Percentiles rank a stretch among this genome's conserved stretches.
Evolutionary conservation across 2,888 invertebrate species (phyloP).

Genomic region (Ectemnius cavifrons): DNA sequence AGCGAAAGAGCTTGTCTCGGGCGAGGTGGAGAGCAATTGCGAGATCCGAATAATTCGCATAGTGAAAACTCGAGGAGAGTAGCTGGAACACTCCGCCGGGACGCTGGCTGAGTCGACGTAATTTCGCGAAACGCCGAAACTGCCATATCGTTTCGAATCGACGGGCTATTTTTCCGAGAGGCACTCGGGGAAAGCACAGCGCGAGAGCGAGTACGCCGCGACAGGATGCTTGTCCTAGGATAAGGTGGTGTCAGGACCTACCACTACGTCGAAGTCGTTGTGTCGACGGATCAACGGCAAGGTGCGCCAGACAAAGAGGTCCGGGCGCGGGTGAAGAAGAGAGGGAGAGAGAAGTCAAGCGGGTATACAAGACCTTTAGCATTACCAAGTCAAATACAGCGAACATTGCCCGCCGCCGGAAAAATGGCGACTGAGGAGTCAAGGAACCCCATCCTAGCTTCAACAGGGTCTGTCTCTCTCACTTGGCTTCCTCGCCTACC

Average conservation of each 20-base stretch:
- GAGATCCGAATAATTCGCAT: constrained; percentile 26
- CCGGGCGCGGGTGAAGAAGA: constrained; percentile 34
- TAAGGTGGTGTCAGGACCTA: constrained; percentile 67
- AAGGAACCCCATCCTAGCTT: constrained; percentile 63
- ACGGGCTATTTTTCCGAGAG: constrained; percentile 36
- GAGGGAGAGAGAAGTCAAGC: constrained; percentile 39
- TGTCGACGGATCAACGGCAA: constrained; percentile 43
- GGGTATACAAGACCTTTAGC: constrained; percentile 65
- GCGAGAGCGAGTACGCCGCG: constrained; percentile 17
- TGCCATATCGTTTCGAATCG: constrained; percentile 54
- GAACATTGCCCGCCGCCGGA: constrained; percentile 66
- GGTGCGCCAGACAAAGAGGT: constrained; percentile 56
- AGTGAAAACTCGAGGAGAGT: constrained; percentile 37
- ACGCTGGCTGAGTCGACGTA: constrained; percentile 29
- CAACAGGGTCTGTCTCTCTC: neutral
- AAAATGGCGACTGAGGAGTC: constrained; percentile 69
- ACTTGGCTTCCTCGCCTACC: constrained; percentile 11
- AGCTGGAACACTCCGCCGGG: neutral
- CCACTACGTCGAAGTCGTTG: constrained; percentile 65
- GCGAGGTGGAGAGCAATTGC: constrained; percentile 32
- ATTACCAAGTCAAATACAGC: constrained; percentile 77
- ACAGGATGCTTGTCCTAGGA: constrained; percentile 55
- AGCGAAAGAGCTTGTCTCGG: neutral
- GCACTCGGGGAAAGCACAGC: constrained; percentile 16
- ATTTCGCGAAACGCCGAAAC: constrained; percentile 45